These are phyloP conservation scores for Odontamblyopus rebecca DNA, from an alignment of 2,797 vertebrate genomes.

Conservation along the genomic window DNA sequence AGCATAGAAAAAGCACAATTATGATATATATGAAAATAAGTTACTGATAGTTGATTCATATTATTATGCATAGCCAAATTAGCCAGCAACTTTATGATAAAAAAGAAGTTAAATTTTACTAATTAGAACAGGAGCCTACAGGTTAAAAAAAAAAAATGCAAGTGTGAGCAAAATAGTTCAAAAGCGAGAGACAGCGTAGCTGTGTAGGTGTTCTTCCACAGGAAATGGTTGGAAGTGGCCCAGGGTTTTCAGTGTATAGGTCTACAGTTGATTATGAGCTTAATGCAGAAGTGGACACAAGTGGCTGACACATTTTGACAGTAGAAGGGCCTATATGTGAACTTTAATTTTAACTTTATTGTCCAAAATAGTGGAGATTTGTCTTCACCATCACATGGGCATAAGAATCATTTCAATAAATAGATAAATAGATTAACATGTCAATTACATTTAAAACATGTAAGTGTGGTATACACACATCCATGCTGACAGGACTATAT, in stretches of 20 bases:
- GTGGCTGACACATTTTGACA: conserved; percentile 22
- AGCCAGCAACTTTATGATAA: neutral
- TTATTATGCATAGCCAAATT: conserved; percentile 11
- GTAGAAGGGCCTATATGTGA: neutral
- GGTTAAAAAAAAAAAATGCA: neutral
- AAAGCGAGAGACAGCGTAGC: conserved; percentile 17
- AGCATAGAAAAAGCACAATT: conserved; percentile 26
- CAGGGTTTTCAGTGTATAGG: conserved; percentile 4
- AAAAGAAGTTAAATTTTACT: neutral
- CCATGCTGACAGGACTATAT: neutral
- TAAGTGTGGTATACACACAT: no score
- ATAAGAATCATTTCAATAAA: no score
- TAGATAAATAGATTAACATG: no score
- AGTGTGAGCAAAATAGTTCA: neutral
- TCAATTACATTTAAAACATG: no score
- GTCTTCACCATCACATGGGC: no score
- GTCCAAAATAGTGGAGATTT: no score
- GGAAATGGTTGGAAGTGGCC: conserved; percentile 33
- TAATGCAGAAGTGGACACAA: neutral
- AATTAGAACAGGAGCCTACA: neutral
- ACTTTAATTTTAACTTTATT: no score
- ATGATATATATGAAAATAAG: conserved; percentile 9
- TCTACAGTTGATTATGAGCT: conserved; percentile 2
- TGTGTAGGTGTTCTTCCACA: conserved; percentile 22
- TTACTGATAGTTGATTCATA: conserved; percentile 10